Percentiles rank a stretch among this genome's conserved stretches.
Evolutionary conservation across 2,888 invertebrate genomes (phyloP).

Genomic region (Epicampocera succincta): DNA sequence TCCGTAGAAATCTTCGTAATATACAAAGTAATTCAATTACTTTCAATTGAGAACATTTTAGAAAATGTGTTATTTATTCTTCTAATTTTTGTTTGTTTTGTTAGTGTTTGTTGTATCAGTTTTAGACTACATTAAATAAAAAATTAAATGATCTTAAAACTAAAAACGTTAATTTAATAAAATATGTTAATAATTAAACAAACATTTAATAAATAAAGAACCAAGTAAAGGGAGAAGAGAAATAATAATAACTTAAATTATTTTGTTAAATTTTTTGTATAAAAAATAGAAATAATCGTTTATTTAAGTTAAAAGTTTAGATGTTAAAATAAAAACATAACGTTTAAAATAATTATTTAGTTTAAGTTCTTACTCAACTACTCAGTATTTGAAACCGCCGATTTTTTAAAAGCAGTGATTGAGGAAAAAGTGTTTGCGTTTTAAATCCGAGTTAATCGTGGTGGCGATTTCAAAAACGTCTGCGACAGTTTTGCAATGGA

Average conservation of each 20-base stretch:
- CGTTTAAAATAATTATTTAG: constrained; percentile 37
- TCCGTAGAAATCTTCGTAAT: constrained; percentile 61
- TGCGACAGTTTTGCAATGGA: too few species aligned
- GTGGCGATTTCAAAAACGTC: too few species aligned
- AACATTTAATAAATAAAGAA: constrained; percentile 66
- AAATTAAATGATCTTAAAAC: constrained; percentile 30
- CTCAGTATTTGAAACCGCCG: constrained; percentile 45
- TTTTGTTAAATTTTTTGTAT: constrained; percentile 55
- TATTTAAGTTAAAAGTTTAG: constrained; percentile 39
- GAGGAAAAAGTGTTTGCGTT: not conserved
- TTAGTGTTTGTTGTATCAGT: not conserved
- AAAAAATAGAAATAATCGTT: constrained; percentile 17
- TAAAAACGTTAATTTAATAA: constrained; percentile 48
- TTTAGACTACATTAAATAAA: constrained; percentile 50
- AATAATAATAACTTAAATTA: constrained; percentile 28
- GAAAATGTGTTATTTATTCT: constrained; percentile 41
- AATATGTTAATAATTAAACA: constrained; percentile 54
- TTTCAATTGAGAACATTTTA: constrained; percentile 71
- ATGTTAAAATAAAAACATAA: constrained; percentile 17
- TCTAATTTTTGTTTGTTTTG: constrained; percentile 6
- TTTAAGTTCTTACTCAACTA: constrained; percentile 28
- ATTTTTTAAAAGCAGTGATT: constrained; percentile 15
- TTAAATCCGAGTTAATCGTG: too few species aligned
- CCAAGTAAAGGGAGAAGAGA: constrained; percentile 25
- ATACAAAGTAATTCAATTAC: constrained; percentile 70